A percentile compares a stretch with the other conserved stretches of the same genome.
phyloP scores from a whole-genome alignment of 2,113 vertebrate genomes.

The Hippocampus abdominalis region DNA sequence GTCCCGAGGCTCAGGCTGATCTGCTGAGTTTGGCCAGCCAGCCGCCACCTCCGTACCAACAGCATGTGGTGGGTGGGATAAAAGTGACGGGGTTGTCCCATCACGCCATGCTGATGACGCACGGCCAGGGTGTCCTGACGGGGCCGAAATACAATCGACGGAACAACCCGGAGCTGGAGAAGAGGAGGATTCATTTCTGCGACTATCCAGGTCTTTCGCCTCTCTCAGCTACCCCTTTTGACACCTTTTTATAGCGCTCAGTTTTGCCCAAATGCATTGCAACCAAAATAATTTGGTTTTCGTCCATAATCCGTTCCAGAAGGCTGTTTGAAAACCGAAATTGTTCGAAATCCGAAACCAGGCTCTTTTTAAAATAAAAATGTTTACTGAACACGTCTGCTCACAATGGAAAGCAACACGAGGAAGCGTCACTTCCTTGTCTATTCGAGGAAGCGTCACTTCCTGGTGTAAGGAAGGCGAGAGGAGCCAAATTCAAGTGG shows the following conservation, averaged over 20 bases:
- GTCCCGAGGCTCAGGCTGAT: constrained; percentile 81
- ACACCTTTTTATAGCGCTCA: not conserved
- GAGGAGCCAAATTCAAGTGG: no score
- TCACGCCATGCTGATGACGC: constrained; percentile 70
- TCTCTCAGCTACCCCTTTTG: not conserved
- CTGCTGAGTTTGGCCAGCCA: constrained; percentile 59
- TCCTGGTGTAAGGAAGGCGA: no score
- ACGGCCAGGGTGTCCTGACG: constrained; percentile 77
- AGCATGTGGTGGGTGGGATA: constrained; percentile 68
- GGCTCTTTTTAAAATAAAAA: no score
- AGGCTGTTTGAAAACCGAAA: no score
- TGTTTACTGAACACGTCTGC: no score
- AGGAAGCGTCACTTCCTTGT: no score
- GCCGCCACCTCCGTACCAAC: constrained; percentile 76
- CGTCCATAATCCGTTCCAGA: no score
- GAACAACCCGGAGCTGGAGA: constrained; percentile 91
- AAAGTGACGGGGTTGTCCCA: constrained; percentile 70
- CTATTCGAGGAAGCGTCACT: no score
- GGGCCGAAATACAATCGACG: constrained; percentile 84
- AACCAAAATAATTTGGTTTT: no score
- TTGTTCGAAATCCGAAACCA: no score
- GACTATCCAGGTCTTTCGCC: constrained; percentile 77
- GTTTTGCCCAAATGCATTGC: no score
- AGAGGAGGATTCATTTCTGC: constrained; percentile 88
- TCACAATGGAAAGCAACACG: no score